Base-by-base conservation (phyloP, 2,797 vertebrate species). In the Oophaga sylvatica region DNA sequence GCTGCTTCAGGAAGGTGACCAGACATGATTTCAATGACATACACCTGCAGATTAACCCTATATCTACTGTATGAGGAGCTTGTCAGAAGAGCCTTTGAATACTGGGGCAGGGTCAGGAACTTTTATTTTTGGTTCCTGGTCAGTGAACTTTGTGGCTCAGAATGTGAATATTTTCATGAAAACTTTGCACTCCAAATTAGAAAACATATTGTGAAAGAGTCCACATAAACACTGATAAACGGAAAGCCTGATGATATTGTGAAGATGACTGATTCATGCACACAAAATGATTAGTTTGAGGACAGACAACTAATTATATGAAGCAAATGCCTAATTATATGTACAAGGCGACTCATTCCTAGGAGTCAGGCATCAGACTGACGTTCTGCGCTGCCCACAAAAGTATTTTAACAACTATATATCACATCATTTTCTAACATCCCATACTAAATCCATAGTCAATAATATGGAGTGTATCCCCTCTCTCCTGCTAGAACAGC, bases 291-390 rank as follows among this genome's bases (percentile, higher is more conserved):
- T 73, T 20, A 20, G 68, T 73, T 48, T 73, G 71, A 22, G 3
- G 41, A 53, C 73, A 76, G 73, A 76, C 73, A 53, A 19, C 10
- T 41, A 76, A 76, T 76, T 76, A 73, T 73, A 48, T 6, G 13
- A 7, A 13, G 45, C 13, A 19, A 22, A n/a, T 9, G 35, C 7
- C 5, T 45, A 53, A 53, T 22, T 22, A 76, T 53, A 76, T 76
- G 48, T 19, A 45, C 45, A 76, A 53, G 41, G 20, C n/a, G 73
- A 76, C 45, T 73, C 35, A 73, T 45, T 20, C 35, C 19, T 9
- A 45, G 41, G 35, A 11, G 45, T 31, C 41, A 22, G 71, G 19
- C 22, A 45, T 22, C 35, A 70, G 29, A 15, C 7, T 15, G 10
- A 6, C 17, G 67, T 10, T 31, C 67, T 26, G 1, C 35, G 68